Evolutionary conservation across 2,113 vertebrate species (phyloP).

Genomic region (Pleuronectes platessa): DNA sequence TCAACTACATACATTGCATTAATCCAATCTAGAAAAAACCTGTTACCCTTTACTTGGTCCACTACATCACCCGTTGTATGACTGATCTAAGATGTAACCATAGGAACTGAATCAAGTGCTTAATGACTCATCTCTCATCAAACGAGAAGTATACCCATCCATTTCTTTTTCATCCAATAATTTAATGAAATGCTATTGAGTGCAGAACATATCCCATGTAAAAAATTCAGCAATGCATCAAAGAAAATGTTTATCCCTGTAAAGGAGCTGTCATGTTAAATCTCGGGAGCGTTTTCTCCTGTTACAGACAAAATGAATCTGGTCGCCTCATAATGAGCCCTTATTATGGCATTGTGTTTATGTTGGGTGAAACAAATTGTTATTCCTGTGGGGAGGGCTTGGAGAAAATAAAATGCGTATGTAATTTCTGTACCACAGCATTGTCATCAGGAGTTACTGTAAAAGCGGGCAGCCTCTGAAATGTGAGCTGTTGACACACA

Average conservation of each 20-base stretch:
- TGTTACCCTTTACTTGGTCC: slow-evolving; percentile 2
- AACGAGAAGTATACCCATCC: slow-evolving; percentile 10
- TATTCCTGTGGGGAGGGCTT: slow-evolving; percentile 55
- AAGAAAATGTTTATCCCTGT: slow-evolving; percentile 69
- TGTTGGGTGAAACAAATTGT: slow-evolving; percentile 69
- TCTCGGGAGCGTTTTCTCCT: slow-evolving; percentile 54
- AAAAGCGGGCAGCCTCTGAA: slow-evolving; percentile 51
- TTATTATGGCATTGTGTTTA: slow-evolving; percentile 73
- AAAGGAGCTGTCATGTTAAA: slow-evolving; percentile 68
- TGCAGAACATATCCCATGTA: slow-evolving; percentile 26
- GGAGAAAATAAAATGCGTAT: slow-evolving; percentile 63
- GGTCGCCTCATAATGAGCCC: slow-evolving; percentile 69
- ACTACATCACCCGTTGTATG: slow-evolving; percentile 6
- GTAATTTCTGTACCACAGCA: slow-evolving; percentile 62
- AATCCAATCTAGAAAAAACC: slow-evolving; percentile 15
- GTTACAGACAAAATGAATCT: slow-evolving; percentile 68
- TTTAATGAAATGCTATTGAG: slow-evolving; percentile 41
- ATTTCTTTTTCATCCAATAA: slow-evolving; percentile 11
- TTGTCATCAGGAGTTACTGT: slow-evolving; percentile 67
- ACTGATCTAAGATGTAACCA: slow-evolving; percentile 37
- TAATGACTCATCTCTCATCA: slow-evolving; percentile 46
- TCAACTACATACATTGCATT: neutral
- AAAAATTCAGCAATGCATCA: slow-evolving; percentile 60
- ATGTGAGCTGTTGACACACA: slow-evolving; percentile 49
- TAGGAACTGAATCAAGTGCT: slow-evolving; percentile 44